A percentile compares a stretch with the other conserved stretches of the same genome.
phyloP scores from a whole-genome alignment of 2,797 vertebrate species.

The Brachyalestes nurse region DNA sequence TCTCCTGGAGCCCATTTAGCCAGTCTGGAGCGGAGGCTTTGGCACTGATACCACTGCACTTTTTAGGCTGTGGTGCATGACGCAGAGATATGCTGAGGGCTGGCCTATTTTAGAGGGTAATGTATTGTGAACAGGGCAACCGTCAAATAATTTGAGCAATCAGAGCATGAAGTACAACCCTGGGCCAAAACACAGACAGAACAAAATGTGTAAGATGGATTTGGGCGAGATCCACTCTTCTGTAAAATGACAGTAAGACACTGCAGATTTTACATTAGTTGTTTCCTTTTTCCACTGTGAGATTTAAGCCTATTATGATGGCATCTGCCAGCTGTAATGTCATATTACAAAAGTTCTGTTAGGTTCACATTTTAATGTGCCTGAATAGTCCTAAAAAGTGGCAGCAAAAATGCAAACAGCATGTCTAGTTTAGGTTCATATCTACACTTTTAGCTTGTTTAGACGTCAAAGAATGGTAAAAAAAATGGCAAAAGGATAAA shows the following conservation, averaged over 20 bases:
- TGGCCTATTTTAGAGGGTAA: conserved; percentile 28
- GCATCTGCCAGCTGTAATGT: not conserved
- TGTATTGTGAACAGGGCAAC: conserved; percentile 20
- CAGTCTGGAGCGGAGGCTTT: conserved; percentile 12
- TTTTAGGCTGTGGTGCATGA: conserved; percentile 24
- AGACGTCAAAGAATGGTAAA: not conserved
- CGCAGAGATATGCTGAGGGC: conserved; percentile 2
- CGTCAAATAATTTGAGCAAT: conserved; percentile 42
- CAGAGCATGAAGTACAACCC: conserved; percentile 37
- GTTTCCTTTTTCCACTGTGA: conserved; percentile 1
- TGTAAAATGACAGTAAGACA: not conserved
- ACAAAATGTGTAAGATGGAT: not conserved
- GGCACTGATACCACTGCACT: conserved; percentile 1
- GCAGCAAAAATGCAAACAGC: not conserved
- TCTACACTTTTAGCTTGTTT: not conserved
- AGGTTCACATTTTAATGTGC: not conserved
- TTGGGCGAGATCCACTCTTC: conserved; percentile 4
- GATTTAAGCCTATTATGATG: not conserved
- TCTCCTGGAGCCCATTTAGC: not conserved
- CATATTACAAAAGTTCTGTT: not conserved
- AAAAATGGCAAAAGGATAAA: not conserved
- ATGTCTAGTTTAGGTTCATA: not conserved
- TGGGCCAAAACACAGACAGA: conserved; percentile 11
- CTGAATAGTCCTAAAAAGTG: not conserved
- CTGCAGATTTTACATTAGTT: not conserved